These are phyloP conservation scores for Cosmorhoe ocellata DNA, from an alignment of 2,888 invertebrate genomes.

Conservation along the genomic window DNA sequence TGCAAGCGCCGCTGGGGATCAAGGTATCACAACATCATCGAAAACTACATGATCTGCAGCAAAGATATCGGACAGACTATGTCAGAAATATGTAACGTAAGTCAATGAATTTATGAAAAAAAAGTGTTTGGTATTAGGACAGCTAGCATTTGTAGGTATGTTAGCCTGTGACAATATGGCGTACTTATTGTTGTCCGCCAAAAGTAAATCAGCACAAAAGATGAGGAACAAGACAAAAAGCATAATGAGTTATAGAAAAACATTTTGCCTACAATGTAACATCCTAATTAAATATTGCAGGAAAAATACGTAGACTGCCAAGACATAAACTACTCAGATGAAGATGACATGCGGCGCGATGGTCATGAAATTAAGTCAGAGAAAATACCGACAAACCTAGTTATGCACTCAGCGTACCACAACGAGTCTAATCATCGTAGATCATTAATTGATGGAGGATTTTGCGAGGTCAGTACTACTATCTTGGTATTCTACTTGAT, in stretches of 20 bases:
- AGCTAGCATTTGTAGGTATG: too few species aligned
- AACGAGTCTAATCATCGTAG: slow-evolving; percentile 40
- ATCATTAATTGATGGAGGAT: slow-evolving; percentile 55
- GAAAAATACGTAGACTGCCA: slow-evolving; percentile 73
- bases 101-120: slow-evolving; percentile 18
- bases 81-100: slow-evolving; percentile 73
- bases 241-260: too few species aligned
- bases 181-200: too few species aligned
- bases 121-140: too few species aligned
- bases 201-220: too few species aligned
- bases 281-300: slow-evolving; percentile 35
- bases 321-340: slow-evolving; percentile 67
- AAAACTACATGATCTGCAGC: slow-evolving; percentile 74
- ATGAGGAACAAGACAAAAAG: too few species aligned
- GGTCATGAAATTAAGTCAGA: slow-evolving; percentile 38
- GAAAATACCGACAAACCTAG: slow-evolving; percentile 58
- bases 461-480: slow-evolving; percentile 61
- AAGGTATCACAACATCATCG: slow-evolving; percentile 68
- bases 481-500: too few species aligned
- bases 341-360: slow-evolving; percentile 52
- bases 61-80: slow-evolving; percentile 70
- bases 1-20: slow-evolving; percentile 71
- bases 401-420: slow-evolving; percentile 63
- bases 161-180: too few species aligned
- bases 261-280: too few species aligned